These are phyloP conservation scores for Andrena camellia DNA, from an alignment of 2,888 invertebrate species.

Conservation along the genomic window DNA sequence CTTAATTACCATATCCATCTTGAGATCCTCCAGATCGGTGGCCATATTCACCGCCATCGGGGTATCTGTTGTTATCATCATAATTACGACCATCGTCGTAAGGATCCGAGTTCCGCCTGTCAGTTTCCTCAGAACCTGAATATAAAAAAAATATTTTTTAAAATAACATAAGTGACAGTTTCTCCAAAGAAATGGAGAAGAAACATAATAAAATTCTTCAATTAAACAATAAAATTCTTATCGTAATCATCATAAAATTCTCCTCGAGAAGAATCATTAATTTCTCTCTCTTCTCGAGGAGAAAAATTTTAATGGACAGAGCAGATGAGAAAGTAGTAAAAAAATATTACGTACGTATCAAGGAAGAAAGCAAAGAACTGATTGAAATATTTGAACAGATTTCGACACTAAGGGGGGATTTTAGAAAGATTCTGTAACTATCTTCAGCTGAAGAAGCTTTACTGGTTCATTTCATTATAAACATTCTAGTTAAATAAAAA, in stretches of 20 bases:
- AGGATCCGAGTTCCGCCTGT: conserved; percentile 41
- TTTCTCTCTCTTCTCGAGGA: too few relatives aligned
- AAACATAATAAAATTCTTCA: too few relatives aligned
- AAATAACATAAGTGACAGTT: not conserved
- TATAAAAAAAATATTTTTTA: not conserved
- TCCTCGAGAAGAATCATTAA: too few relatives aligned
- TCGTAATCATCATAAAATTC: too few relatives aligned
- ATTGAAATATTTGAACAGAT: not conserved
- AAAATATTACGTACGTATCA: not conserved
- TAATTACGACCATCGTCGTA: conserved; percentile 40
- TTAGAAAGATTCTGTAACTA: not conserved
- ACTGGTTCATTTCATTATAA: not conserved
- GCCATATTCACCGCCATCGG: conserved; percentile 39
- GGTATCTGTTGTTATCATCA: conserved; percentile 36
- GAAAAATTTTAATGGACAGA: too few relatives aligned
- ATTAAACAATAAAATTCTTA: too few relatives aligned
- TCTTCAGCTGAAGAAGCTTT: not conserved
- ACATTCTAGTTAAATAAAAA: not conserved
- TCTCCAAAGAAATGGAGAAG: too few relatives aligned
- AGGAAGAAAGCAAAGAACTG: not conserved
- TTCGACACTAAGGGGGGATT: not conserved
- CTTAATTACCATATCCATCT: conserved; percentile 46
- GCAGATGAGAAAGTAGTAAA: not conserved
- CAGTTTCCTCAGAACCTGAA: conserved; percentile 53
- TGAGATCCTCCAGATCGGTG: conserved; percentile 32